These are phyloP conservation scores for Trichogramma dendrolimi DNA, from an alignment of 2,888 invertebrate genomes.

Conservation along the genomic window DNA sequence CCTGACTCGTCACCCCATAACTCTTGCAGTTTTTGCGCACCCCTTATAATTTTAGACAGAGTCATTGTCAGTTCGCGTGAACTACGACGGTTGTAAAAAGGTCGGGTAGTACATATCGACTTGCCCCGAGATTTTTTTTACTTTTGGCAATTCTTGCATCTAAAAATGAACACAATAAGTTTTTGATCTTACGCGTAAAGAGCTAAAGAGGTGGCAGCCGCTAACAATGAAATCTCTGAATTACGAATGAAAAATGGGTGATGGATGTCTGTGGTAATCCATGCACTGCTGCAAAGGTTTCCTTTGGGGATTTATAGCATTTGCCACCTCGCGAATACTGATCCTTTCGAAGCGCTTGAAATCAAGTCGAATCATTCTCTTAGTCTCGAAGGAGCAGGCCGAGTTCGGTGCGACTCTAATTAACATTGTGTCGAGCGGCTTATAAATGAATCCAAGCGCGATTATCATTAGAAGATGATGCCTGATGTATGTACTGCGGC, in stretches of 20 bases:
- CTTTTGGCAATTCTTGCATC: too few species aligned
- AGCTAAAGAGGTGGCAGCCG: neutral
- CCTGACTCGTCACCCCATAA: slow-evolving; percentile 2
- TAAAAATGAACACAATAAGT: too few species aligned
- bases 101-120: too few species aligned
- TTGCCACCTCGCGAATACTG: slow-evolving; percentile 25
- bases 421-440: slow-evolving; percentile 51
- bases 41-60: slow-evolving; percentile 3
- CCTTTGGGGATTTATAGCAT: slow-evolving; percentile 46
- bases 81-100: too few species aligned
- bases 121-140: too few species aligned
- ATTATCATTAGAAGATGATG: slow-evolving; percentile 40
- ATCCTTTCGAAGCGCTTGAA: slow-evolving; percentile 41
- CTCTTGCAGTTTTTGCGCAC: neutral
- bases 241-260: slow-evolving; percentile 45
- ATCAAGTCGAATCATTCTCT: slow-evolving; percentile 48
- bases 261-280: slow-evolving; percentile 51
- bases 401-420: slow-evolving; percentile 44
- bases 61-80: neutral
- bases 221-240: slow-evolving; percentile 29
- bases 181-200: too few species aligned
- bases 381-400: slow-evolving; percentile 40
- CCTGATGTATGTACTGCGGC: too few species aligned
- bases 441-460: slow-evolving; percentile 36
- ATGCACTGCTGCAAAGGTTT: slow-evolving; percentile 41